Evolutionary conservation across 1,140 invertebrate species (phyloP).

Genomic region (Sitobion miscanthi): DNA sequence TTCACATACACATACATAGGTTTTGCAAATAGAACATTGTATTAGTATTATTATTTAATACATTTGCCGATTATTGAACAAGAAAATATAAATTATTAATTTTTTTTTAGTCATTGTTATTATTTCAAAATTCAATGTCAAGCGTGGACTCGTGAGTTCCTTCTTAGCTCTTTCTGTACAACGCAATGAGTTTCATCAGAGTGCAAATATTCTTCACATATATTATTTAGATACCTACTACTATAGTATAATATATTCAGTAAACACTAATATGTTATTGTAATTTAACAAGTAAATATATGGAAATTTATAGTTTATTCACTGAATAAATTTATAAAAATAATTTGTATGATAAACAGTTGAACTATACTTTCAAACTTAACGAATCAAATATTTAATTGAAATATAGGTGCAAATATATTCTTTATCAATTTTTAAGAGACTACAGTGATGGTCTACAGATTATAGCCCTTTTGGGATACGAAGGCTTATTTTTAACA

Average conservation of each 20-base stretch:
- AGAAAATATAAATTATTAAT: neutral
- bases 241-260: neutral
- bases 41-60: neutral
- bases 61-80: neutral
- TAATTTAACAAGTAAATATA: constrained; percentile 1
- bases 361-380: neutral
- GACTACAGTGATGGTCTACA: neutral
- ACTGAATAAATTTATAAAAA: neutral
- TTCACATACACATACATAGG: neutral
- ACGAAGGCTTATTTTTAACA: neutral
- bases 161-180: neutral
- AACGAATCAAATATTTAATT: neutral
- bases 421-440: neutral
- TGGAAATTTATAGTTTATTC: neutral
- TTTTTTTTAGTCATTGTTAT: neutral
- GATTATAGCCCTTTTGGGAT: neutral
- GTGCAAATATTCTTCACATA: neutral
- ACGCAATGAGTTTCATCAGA: constrained; percentile 22
- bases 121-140: constrained; percentile 23
- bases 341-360: neutral
- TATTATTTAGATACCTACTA: neutral
- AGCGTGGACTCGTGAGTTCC: constrained; percentile 20
- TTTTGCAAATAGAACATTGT: neutral
- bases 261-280: constrained; percentile 15
- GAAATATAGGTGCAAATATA: neutral